Base-by-base conservation (phyloP, 2,797 vertebrate species). In the Danio choprae region DNA sequence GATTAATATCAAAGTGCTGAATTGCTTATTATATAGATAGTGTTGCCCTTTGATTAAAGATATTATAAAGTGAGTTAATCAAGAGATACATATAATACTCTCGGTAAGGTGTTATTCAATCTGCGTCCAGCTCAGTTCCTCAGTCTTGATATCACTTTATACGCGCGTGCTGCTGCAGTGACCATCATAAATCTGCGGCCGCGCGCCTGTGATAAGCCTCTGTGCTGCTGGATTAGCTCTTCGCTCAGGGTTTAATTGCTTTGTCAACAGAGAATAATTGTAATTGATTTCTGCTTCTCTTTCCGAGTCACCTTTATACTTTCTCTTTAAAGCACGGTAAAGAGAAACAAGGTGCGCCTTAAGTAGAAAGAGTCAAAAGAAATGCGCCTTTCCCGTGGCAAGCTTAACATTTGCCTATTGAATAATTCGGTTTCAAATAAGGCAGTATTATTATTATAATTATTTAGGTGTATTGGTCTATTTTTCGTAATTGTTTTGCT, bases 201-300 rank as follows among this genome's bases (percentile, higher is more conserved):
- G 88, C 85, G n/a, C 56, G 16, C 46, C 90, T 87, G 89, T 73
- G 86, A 92, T 89, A 93, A 91, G 89, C 85, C 89, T 83, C 82
- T 89, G 82, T 50, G 86, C 82, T 88, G 81, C 46, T 86, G 86
- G 86, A 90, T 91, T 89, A 92, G 86, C 86, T 80, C 89, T 89
- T 72, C 89, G 90, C 92, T 93, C 84, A 76, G 80, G 87, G 80
- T 94, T 96, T 98, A 96, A 97, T 97, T 95, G 95, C 94, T 96
- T 95, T 97, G 96, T 97, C 96, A 97, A 94, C 94, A 93, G 93
- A 95, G 96, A 97, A 97, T 96, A 98, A 97, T 94, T 92, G 94
- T 94, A 92, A 96, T 96, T 95, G 96, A 98, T 97, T 94, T 95
- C 91, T 92, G 90, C 89, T 89, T 90, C 83, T 84, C 84, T 84